Evolutionary conservation across 1,140 invertebrate species (phyloP), one percentile per base, ranked within the genome.

Genomic region (Apocrypta bakeri): DNA sequence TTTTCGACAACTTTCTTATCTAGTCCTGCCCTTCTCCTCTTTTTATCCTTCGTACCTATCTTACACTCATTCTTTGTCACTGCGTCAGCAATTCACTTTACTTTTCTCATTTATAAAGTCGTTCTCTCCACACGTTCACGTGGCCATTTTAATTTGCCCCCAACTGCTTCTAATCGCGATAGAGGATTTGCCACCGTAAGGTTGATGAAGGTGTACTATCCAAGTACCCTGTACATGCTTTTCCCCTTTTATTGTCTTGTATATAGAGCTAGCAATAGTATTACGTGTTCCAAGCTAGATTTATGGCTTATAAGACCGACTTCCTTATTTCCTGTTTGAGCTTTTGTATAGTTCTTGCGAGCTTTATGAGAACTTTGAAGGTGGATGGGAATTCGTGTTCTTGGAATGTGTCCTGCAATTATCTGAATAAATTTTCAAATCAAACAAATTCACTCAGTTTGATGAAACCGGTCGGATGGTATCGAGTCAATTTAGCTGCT

Each of bases 51-150:
- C 27, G 9, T 29, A 7, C 17, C 31, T 71, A 17, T 37, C 33
- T 24, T 31, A 3, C 0, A 21, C 8, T 2, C 12, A 1, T 48
- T 24, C n/a, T 48, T 42, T 27, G 33, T 73, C 40, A 17, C 9
- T 21, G 24, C 21, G 24, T 68, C 64, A 27, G n/a, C 31, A 40
- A 40, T 8, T 9, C 40, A 24, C 24, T 42, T 48, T 42, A 24
- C 24, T 9, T 73, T 48, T 73, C 40, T 48, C 40, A 73, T 42
- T 73, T 42, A 73, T 48, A 73, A 73, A 48, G 71, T 37, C 73
- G 29, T 75, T 75, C 63, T 21, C 27, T 27, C n/a, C 37, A 31
- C 29, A 25, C 14, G 14, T 37, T 25, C 68, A 31, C 27, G 0
- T 37, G 12, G 6, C 27, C 68, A 17, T 71, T 71, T 37, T 71